Percentiles rank a stretch among this genome's conserved stretches.
Conservation (phyloP, 1,140 invertebrate genomes). For the Pachypsylla venusta region DNA sequence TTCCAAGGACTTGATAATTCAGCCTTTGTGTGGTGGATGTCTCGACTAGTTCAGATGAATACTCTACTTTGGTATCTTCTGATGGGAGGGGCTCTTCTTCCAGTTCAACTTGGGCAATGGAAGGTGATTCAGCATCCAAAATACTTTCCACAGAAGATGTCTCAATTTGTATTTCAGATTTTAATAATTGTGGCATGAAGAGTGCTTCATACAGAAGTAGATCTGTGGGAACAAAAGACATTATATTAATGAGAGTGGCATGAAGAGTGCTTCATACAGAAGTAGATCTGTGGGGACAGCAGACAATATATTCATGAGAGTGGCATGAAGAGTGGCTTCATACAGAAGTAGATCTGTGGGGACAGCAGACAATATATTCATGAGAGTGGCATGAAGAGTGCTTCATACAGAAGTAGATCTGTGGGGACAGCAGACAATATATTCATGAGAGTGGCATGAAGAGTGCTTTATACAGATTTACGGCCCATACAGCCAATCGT, state of each 20-base stretch:
- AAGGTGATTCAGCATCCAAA: neutral
- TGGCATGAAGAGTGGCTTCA: no score
- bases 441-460: no score
- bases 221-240: no score
- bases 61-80: neutral
- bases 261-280: no score
- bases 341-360: no score
- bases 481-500: no score
- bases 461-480: no score
- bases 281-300: no score
- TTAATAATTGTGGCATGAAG: neutral
- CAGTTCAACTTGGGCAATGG: neutral
- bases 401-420: neutral
- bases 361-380: no score
- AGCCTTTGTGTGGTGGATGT: neutral
- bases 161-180: neutral
- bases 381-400: neutral
- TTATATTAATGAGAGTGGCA: no score
- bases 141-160: neutral
- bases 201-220: slow-evolving; percentile 2
- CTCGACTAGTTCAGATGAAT: neutral
- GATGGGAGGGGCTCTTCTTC: neutral
- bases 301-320: no score
- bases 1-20: neutral
- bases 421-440: no score